Evolutionary conservation across 2,113 vertebrate genomes (phyloP), one percentile per base, ranked within the genome.

Genomic region (Scartelaos histophorus): DNA sequence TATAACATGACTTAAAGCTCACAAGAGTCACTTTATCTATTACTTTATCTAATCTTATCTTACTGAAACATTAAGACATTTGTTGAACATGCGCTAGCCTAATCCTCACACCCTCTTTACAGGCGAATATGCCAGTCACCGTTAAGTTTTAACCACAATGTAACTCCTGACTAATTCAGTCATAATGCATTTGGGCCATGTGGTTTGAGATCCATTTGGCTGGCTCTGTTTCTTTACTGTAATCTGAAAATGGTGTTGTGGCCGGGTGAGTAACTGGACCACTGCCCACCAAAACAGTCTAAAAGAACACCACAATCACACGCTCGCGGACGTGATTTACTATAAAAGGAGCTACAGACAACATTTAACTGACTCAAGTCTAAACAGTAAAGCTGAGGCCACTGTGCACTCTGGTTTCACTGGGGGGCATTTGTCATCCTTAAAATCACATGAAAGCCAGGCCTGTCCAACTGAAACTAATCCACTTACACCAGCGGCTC

Each of bases 381-480:
- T 65, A 83, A 79, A 82, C 77, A 71, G 67, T 16, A 4, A 22
- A 19, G 56, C 7, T 13, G 24, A 67, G 72, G 60, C 62, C 60
- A 66, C 1, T 62, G 46, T 67, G 70, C 66, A 58, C 34, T 82
- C 75, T 60, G 38, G 58, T 82, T 89, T 85, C 80, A 72, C 13
- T 17, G 72, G n/a, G 75, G 56, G 68, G 38, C 54, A 69, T 84
- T 74, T 67, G 60, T 78, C 80, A 67, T 61, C 72, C 70, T 58
- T 46, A 56, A 60, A 66, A 67, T 68, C 71, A 71, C 75, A 71
- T 66, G 68, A 81, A 66, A 71, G 58, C n/a, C 34, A 3, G 61
- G 62, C 53, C 13, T 13, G 66, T 45, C 56, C 79, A 51, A 65
- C 46, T 80, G 80, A 86, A 83, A 82, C 76, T 81, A 85, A 88